Base-by-base conservation (phyloP, 1,140 invertebrate species). In the Heliconius eleuchia region DNA sequence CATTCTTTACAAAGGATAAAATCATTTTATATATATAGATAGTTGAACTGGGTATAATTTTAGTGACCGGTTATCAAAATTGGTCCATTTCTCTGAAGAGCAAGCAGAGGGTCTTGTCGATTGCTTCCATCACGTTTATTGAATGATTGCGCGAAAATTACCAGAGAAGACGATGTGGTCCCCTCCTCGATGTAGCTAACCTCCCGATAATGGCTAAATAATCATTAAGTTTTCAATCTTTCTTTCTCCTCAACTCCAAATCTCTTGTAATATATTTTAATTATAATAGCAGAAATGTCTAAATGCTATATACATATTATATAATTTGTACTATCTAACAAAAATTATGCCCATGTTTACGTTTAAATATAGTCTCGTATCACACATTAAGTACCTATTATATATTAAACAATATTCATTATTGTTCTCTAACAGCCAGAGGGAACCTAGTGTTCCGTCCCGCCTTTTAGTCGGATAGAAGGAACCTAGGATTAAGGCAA, bases 61-160 rank as follows among this genome's bases (percentile, higher is more conserved):
- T 52, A 77, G 78, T 73, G 50, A 76, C 73, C 77, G 46, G 60
- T 82, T 80, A 88, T 88, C 85, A 85, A 88, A 91, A 89, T 89
- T 88, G 87, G 83, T 88, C 84, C 88, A 93, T 93, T 92, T 93
- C 92, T 93, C 87, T 89, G 83, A 88, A 85, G 85, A 89, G 86
- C 73, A 84, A 82, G 81, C 80, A 84, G 92, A 92, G 92, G 92
- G 91, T 92, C 89, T 92, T 91, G 87, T 89, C 88, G 92, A 94
- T 92, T 94, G 91, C 83, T 83, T 84, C 88, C 87, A 93, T 92
- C 89, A 90, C 55, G 89, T 92, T 93, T 93, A 94, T 94, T 94
- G 92, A 91, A 94, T 94, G 92, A 94, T 94, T 94, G 92, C 90
- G 91, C 92, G 91, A 93, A 93, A 93, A 89, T 88, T 90, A 91